Evolutionary conservation across 2,888 invertebrate species (phyloP).

Genomic region (Phania funesta): DNA sequence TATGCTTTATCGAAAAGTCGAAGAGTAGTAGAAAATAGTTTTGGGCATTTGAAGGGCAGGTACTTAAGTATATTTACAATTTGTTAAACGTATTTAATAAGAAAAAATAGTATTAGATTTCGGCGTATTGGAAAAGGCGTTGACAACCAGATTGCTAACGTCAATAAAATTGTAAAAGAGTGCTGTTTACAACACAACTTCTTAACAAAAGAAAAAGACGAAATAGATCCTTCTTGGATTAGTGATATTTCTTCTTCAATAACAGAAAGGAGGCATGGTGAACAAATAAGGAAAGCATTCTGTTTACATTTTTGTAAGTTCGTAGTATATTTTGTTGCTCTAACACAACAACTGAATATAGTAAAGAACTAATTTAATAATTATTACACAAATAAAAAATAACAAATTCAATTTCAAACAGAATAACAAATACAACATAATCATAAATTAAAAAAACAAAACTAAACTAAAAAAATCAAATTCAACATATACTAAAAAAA

Average conservation of each 20-base stretch:
- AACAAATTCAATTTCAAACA: no score
- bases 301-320: conserved; percentile 23
- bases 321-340: not conserved
- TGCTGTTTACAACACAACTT: conserved; percentile 5
- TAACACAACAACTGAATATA: not conserved
- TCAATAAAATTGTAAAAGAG: conserved; percentile 13
- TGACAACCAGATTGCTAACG: not conserved
- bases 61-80: not conserved
- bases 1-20: conserved; percentile 32
- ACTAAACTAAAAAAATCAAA: no score
- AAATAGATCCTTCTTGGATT: conserved; percentile 15
- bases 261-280: conserved; percentile 4
- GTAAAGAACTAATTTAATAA: not conserved
- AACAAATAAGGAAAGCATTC: conserved; percentile 16
- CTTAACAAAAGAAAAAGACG: conserved; percentile 5
- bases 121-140: conserved; percentile 17
- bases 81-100: not conserved
- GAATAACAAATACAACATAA: no score
- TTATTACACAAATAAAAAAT: not conserved
- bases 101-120: not conserved
- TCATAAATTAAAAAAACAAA: not conserved
- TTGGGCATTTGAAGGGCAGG: conserved; percentile 31
- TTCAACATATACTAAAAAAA: not conserved
- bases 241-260: not conserved
- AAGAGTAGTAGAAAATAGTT: conserved; percentile 36